Conservation (phyloP, 2,113 vertebrate species). For the Pionites leucogaster region DNA sequence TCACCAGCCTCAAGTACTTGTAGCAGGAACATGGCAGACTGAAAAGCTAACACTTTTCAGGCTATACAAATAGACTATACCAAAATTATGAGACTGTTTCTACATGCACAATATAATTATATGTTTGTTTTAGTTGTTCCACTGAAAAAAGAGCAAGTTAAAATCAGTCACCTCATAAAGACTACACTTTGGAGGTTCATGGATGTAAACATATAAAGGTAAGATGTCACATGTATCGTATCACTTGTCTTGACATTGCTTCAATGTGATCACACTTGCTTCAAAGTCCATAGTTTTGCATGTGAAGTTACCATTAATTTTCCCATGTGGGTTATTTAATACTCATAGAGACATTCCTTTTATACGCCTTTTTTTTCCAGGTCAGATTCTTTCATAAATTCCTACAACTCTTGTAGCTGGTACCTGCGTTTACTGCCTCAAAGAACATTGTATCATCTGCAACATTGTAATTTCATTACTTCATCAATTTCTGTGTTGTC, state of each 20-base stretch:
- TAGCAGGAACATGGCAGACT: background rate
- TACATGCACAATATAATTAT: background rate
- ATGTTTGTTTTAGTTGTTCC: background rate
- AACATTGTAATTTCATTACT: background rate
- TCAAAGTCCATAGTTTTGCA: background rate
- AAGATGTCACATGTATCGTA: accelerated
- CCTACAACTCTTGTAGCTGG: background rate
- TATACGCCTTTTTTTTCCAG: background rate
- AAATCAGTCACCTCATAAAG: background rate
- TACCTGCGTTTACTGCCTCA: background rate
- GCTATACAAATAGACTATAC: background rate
- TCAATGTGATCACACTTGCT: background rate
- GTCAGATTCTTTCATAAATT: background rate
- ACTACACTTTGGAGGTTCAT: background rate
- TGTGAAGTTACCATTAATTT: background rate
- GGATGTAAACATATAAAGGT: background rate
- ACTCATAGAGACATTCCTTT: background rate
- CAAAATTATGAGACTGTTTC: background rate
- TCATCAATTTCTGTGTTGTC: background rate
- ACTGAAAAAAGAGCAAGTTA: background rate
- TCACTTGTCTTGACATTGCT: background rate
- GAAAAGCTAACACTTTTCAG: background rate
- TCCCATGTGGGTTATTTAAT: background rate
- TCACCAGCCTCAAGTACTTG: background rate
- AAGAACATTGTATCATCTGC: background rate